Evolutionary conservation across 2,888 invertebrate genomes (phyloP).

Genomic region (Tipula unca): DNA sequence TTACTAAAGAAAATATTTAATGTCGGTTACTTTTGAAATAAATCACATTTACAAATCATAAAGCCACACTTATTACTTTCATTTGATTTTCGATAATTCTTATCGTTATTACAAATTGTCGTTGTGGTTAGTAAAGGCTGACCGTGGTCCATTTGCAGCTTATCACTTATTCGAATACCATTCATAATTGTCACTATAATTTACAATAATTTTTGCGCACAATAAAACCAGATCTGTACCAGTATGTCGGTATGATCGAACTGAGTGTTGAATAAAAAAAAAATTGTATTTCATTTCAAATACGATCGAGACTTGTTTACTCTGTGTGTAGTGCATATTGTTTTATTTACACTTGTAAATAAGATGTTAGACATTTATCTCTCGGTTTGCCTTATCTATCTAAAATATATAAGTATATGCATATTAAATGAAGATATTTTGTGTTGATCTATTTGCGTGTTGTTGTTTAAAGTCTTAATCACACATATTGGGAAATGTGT

Average conservation of each 20-base stretch:
- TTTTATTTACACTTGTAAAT: background rate
- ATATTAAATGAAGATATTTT: background rate
- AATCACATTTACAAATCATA: constrained; percentile 44
- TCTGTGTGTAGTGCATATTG: too few species aligned
- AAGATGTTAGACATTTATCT: background rate
- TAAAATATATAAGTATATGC: too few species aligned
- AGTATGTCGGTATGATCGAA: background rate
- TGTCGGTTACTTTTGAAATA: constrained; percentile 39
- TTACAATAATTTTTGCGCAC: background rate
- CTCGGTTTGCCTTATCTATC: background rate
- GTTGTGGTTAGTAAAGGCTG: background rate
- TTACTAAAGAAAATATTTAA: background rate
- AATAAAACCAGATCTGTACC: background rate
- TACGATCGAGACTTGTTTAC: background rate
- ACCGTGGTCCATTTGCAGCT: background rate
- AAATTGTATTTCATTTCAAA: background rate
- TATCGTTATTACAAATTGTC: background rate
- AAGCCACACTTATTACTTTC: constrained; percentile 51
- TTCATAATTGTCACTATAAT: background rate
- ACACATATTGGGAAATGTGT: background rate
- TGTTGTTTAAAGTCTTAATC: background rate
- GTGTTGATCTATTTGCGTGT: background rate
- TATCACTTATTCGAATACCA: background rate
- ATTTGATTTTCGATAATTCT: constrained; percentile 31
- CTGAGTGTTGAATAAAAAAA: background rate